Evolutionary conservation across 2,888 invertebrate species (phyloP), one percentile per base, ranked within the genome.

Genomic region (Pollenia labialis): DNA sequence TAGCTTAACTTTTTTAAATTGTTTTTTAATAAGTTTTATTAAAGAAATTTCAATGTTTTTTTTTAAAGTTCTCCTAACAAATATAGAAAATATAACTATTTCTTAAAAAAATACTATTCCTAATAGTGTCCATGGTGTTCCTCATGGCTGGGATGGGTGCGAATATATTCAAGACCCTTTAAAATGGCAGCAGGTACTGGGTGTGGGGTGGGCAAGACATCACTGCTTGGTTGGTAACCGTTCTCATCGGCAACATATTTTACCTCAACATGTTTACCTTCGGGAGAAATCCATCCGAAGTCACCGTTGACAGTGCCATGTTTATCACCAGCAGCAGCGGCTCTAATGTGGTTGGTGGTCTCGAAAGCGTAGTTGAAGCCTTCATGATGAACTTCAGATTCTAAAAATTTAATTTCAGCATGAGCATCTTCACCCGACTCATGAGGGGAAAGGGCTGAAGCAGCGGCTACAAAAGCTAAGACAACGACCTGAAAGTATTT

Each of bases 91-190:
- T 12, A 4, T 32, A 0, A 44, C 6, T 64, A 46, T 12, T 64
- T 44, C 18, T 16, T 18, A 18, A 46, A 12, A 7, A 12, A 16
- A 46, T 16, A n/a, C 2, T 44, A 10, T 46, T 46, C 4, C 23
- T 68, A 50, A 68, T 50, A 32, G 1, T 12, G 18, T 9, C 46
- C 46, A 32, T 68, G 32, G 32, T 64, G 32, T 52, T 81, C 62
- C 11, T 77, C 66, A 18, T 75, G 23, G 2, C 14, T 6, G 60
- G 92, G 90, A 88, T 94, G 94, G 58, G 92, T 91, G 88, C 91
- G 93, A 89, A 91, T 94, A 93, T 93, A 95, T 89, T 95, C 94
- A 32, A 95, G 90, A 32, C 89, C 62, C 56, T 88, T 88, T 12
- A 88, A 23, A 69, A 90, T 90, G 42, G 85, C 88, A 8, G 46